phyloP scores from a whole-genome alignment of 2,888 invertebrate genomes.

The Sepioteuthis lessoniana region DNA sequence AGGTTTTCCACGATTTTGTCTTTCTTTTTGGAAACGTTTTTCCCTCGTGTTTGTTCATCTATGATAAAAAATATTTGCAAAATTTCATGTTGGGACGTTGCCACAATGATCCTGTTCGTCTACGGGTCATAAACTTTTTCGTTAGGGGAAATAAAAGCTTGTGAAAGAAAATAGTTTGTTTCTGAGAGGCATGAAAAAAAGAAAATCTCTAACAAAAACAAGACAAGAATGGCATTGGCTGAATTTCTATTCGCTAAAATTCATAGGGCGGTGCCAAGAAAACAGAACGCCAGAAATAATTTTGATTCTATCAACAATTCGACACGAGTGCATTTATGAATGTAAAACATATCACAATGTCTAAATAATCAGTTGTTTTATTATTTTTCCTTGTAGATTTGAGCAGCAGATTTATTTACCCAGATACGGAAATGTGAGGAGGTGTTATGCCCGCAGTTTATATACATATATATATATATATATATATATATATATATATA shows the following conservation, averaged over 20 bases:
- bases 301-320: background rate
- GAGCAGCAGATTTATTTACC: background rate
- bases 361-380: background rate
- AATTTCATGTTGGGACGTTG: no score
- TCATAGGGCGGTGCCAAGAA: background rate
- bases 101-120: no score
- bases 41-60: no score
- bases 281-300: background rate
- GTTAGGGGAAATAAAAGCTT: background rate
- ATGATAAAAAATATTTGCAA: no score
- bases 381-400: background rate
- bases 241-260: background rate
- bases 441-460: background rate
- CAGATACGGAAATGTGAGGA: no score
- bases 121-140: background rate
- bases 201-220: background rate
- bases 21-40: no score
- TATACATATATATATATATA: background rate
- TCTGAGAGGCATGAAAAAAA: background rate
- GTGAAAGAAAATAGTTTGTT: no score
- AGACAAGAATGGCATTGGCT: background rate
- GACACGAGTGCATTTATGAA: background rate
- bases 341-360: background rate
- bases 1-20: no score
- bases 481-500: background rate